These are phyloP conservation scores for Eupristina koningsbergeri DNA, from an alignment of 1,140 invertebrate genomes.

Conservation along the genomic window DNA sequence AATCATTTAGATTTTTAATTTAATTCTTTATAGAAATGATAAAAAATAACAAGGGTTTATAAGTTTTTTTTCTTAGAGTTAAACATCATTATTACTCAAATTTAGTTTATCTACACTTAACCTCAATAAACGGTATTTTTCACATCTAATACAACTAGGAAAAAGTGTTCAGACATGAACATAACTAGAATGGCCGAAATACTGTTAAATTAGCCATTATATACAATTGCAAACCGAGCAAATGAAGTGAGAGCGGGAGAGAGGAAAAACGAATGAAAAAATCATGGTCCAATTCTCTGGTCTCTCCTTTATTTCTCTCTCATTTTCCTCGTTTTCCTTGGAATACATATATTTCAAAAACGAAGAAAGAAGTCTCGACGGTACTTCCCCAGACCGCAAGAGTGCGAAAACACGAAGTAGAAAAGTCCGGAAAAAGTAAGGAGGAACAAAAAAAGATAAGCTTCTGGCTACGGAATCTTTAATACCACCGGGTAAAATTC, in stretches of 20 bases:
- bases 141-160: not conserved
- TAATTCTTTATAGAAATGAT: no score
- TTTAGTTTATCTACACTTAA: not conserved
- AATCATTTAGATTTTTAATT: no score
- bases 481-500: conserved; percentile 54
- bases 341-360: not conserved
- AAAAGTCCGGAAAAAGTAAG: not conserved
- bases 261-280: not conserved
- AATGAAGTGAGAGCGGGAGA: not conserved
- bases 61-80: not conserved
- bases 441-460: conserved; percentile 44
- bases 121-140: not conserved
- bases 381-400: not conserved
- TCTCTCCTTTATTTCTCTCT: conserved; percentile 1
- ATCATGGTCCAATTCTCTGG: not conserved
- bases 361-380: conserved; percentile 16
- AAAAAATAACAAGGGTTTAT: no score
- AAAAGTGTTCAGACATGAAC: not conserved
- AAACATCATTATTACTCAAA: not conserved
- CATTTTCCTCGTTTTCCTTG: conserved; percentile 24
- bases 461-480: conserved; percentile 50
- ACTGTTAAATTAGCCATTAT: not conserved
- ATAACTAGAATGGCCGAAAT: not conserved
- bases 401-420: not conserved
- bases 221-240: not conserved